These are phyloP conservation scores for Ammospiza caudacuta DNA, from an alignment of 2,113 vertebrate genomes.

Conservation along the genomic window DNA sequence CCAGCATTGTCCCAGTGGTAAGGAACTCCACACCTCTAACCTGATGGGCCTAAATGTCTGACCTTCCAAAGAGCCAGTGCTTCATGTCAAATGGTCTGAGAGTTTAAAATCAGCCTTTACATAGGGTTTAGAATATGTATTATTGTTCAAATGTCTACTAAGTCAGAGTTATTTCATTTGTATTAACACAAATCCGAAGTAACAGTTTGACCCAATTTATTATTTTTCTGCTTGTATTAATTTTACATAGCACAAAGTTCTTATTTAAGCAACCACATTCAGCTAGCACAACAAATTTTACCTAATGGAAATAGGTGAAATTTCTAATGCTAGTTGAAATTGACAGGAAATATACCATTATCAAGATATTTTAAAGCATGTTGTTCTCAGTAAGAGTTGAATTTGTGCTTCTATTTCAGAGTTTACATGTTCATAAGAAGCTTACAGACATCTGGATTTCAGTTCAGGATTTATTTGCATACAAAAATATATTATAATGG, in stretches of 20 bases:
- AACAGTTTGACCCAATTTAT: neutral
- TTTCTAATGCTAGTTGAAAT: too few species aligned
- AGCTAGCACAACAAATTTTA: neutral
- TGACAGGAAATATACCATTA: neutral
- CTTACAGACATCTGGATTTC: conserved; percentile 32
- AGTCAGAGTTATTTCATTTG: neutral
- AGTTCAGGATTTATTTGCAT: conserved; percentile 81
- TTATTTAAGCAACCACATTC: neutral
- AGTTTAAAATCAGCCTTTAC: neutral
- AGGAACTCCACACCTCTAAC: neutral
- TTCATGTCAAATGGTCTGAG: neutral
- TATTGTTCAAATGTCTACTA: neutral
- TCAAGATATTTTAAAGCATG: neutral
- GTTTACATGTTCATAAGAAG: neutral
- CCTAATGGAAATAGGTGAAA: neutral
- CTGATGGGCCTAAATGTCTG: neutral
- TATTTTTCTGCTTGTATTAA: neutral
- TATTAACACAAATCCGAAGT: neutral
- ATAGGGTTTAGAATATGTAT: neutral
- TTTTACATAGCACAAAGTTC: neutral
- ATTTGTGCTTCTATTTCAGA: neutral
- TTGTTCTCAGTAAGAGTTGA: neutral
- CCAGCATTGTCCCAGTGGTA: neutral
- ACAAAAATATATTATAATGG: conserved; percentile 97
- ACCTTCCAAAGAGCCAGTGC: neutral